These are phyloP conservation scores for Menura novaehollandiae DNA, from an alignment of 2,113 vertebrate genomes.

Conservation along the genomic window DNA sequence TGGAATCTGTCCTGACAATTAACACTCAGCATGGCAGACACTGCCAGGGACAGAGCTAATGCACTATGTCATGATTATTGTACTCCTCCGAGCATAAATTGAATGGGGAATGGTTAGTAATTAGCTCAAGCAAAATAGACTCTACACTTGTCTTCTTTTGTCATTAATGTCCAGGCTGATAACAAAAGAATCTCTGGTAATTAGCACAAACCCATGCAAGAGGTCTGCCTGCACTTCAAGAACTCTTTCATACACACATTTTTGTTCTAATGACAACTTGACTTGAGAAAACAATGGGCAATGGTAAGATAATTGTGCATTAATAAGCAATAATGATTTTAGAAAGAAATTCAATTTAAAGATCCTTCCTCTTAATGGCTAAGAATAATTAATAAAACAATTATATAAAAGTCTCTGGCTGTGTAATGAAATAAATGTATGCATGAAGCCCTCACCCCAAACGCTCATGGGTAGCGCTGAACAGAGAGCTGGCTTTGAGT, in stretches of 20 bases:
- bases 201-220: slow-evolving; percentile 34
- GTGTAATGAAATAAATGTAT: neutral
- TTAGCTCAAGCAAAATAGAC: slow-evolving; percentile 57
- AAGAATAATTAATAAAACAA: slow-evolving; percentile 36
- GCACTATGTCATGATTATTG: slow-evolving; percentile 21
- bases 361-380: neutral
- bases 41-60: slow-evolving; percentile 16
- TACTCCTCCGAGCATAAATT: slow-evolving; percentile 35
- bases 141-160: slow-evolving; percentile 55
- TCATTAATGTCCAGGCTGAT: slow-evolving; percentile 36
- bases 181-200: slow-evolving; percentile 40
- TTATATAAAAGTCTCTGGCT: neutral
- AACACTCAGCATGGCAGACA: neutral
- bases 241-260: neutral
- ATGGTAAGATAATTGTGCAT: slow-evolving; percentile 14
- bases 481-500: neutral
- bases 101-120: slow-evolving; percentile 32
- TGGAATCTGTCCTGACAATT: slow-evolving; percentile 7
- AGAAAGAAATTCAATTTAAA: slow-evolving; percentile 38
- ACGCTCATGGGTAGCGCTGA: neutral
- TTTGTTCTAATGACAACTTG: slow-evolving; percentile 38
- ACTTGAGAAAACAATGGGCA: slow-evolving; percentile 9
- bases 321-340: slow-evolving; percentile 32
- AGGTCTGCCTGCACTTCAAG: neutral
- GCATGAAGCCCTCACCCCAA: neutral